Base-by-base conservation (phyloP, 2,888 invertebrate genomes). In the Scaptodrosophila latifasciaeformis region DNA sequence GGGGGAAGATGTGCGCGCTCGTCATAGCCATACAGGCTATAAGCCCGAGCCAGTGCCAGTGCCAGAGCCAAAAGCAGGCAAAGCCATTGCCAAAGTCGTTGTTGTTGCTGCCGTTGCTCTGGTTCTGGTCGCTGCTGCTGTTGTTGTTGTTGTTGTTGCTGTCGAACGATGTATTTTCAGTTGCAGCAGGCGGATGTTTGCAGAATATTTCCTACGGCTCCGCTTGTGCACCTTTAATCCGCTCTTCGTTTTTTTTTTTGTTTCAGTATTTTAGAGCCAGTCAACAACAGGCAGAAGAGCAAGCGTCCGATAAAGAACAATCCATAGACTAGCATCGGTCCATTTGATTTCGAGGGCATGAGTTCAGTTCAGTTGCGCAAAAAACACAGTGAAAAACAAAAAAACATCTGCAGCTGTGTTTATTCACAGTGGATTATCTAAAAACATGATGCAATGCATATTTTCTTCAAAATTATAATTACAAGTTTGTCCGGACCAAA, bases 171-270 rank as follows among this genome's bases (percentile, higher is more conserved):
- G 74, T 70, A 70, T 76, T 70, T 75, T 78, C 81, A 82, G 82
- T 81, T 82, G 82, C 82, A 82, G 82, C 82, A 82, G 81, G 82
- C 82, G 82, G 81, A 81, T 79, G 80, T 82, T 82, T 82, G 70
- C 81, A 68, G 77, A 70, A 72, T 66, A 72, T 77, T 77, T 77
- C 71, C 78, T 72, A 72, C 58, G 77, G 77, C 71, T 54, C 59
- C 72, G 72, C 71, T 77, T 68, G 68, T 78, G 72, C 81, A 81
- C 79, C 81, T 81, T 81, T 81, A 81, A 81, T 81, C 81, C 82
- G 74, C 76, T 76, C 75, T 66, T 67, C 45, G 62, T 70, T 67
- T 59, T 60, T 46, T 54, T 50, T 24, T 10, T 27, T 13, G 34
- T 34, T 34, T 34, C 37, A 24, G 4, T 24, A 9, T 48, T 50